phyloP scores from a whole-genome alignment of 2,113 vertebrate genomes.

The Leucopsar rothschildi region DNA sequence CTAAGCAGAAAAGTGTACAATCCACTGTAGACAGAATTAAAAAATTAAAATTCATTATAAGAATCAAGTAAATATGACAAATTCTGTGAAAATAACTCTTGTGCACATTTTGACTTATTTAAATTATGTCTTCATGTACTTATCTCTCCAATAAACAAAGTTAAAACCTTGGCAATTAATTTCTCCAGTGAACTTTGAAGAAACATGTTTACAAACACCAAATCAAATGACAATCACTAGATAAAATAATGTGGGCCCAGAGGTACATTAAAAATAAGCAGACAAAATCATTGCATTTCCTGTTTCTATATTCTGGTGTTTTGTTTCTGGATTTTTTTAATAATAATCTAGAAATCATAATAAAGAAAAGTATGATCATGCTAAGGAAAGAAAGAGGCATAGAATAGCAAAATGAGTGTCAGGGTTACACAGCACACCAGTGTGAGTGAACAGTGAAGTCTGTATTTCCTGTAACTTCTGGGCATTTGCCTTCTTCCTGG shows the following conservation, averaged over 20 bases:
- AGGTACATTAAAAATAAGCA: neutral
- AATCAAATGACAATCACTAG: neutral
- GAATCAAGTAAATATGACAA: neutral
- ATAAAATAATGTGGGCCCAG: neutral
- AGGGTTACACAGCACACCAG: neutral
- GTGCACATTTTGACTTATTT: neutral
- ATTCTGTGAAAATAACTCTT: neutral
- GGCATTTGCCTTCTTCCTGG: neutral
- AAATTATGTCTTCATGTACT: neutral
- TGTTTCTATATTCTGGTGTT: neutral
- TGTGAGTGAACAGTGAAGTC: neutral
- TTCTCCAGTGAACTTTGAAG: neutral
- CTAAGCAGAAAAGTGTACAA: neutral
- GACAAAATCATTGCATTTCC: neutral
- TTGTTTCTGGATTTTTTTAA: neutral
- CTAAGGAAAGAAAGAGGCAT: neutral
- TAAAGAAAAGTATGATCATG: neutral
- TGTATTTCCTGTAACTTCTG: neutral
- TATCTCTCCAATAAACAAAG: neutral
- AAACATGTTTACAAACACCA: fast-evolving
- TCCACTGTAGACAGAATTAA: neutral
- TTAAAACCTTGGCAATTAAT: neutral
- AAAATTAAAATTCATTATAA: neutral
- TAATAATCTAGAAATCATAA: neutral
- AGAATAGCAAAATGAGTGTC: neutral